phyloP scores from a whole-genome alignment of 2,888 invertebrate genomes.

The Agriotes lineatus region DNA sequence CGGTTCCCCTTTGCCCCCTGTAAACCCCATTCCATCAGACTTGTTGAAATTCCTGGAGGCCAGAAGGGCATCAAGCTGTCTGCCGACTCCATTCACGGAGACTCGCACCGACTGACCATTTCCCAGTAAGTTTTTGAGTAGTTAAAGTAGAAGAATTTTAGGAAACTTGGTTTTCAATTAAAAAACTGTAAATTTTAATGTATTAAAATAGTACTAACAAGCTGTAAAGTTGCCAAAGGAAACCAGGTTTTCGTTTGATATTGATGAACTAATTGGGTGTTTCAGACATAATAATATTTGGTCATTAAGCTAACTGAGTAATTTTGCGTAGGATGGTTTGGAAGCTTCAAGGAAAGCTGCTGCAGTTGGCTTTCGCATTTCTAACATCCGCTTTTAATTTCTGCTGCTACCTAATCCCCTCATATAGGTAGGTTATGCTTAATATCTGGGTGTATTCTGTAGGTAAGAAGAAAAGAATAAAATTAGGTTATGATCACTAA shows the following conservation, averaged over 20 bases:
- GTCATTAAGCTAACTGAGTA: conserved; percentile 1
- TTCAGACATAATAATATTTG: too few relatives aligned
- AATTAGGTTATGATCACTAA: too few relatives aligned
- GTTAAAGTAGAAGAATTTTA: too few relatives aligned
- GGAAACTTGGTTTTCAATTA: too few relatives aligned
- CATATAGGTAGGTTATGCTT: conserved; percentile 71
- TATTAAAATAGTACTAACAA: too few relatives aligned
- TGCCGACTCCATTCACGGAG: conserved; percentile 69
- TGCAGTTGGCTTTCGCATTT: conserved; percentile 78
- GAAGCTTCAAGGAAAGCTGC: conserved; percentile 77
- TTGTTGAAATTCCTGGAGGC: conserved; percentile 82
- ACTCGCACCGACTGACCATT: conserved; percentile 76
- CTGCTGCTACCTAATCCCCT: conserved; percentile 75
- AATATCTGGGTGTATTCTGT: neutral
- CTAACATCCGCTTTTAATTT: conserved; percentile 78
- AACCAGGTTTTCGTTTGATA: too few relatives aligned
- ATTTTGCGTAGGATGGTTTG: conserved; percentile 69
- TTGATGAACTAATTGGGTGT: too few relatives aligned
- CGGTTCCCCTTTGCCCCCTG: conserved; percentile 64
- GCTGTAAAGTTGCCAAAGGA: too few relatives aligned
- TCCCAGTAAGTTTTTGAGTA: conserved; percentile 77
- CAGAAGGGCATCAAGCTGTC: conserved; percentile 75
- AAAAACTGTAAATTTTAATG: too few relatives aligned
- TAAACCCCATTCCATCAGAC: conserved; percentile 85
- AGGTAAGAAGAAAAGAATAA: too few relatives aligned